Conservation (phyloP, 2,797 vertebrate species). For the Cephalopachus bancanus region DNA sequence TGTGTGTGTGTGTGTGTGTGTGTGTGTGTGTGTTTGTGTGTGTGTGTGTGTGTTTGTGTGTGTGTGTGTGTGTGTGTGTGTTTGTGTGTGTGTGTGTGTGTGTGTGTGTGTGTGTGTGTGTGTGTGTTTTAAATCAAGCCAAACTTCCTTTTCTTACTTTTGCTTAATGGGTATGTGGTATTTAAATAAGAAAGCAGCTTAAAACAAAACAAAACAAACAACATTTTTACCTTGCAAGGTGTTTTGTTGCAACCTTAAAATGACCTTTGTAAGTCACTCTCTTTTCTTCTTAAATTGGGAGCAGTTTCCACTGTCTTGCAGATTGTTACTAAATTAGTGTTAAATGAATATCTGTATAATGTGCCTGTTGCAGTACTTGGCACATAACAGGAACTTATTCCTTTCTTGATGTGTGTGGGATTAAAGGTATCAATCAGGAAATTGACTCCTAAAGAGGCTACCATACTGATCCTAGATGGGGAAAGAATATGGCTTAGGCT, state of each 20-base stretch:
- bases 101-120: too few relatives aligned
- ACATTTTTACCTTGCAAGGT: not conserved
- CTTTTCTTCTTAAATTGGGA: not conserved
- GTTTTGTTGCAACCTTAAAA: not conserved
- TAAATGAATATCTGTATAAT: not conserved
- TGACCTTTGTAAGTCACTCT: not conserved
- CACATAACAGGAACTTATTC: not conserved
- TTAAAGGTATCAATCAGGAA: not conserved
- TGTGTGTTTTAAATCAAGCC: not conserved
- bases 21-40: not conserved
- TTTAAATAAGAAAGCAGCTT: constrained; percentile 40
- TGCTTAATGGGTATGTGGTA: not conserved
- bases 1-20: not conserved
- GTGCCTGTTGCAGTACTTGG: not conserved
- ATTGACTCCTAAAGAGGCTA: not conserved
- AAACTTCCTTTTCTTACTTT: constrained; percentile 42
- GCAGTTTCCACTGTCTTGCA: not conserved
- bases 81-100: not conserved
- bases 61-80: not conserved
- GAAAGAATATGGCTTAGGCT: not conserved
- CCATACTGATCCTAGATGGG: not conserved
- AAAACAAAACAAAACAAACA: not conserved
- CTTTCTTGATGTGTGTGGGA: not conserved
- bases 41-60: not conserved
- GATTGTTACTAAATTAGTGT: not conserved